Conservation (phyloP, 2,888 invertebrate genomes). For the Sarcophaga caerulescens region DNA sequence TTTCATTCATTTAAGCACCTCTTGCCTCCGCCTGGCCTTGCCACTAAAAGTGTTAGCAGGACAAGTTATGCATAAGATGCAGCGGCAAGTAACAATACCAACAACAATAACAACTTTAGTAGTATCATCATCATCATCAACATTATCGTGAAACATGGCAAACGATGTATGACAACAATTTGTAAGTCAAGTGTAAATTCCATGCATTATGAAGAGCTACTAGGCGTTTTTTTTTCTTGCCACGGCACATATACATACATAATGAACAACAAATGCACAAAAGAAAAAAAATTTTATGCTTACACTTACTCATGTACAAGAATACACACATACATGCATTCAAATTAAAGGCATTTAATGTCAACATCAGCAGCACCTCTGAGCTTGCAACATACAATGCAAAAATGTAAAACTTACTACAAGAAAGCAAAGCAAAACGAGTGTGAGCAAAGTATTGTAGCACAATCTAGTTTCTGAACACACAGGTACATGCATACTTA, state of each 20-base stretch:
- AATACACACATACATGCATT: conserved; percentile 18
- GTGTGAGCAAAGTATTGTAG: too few species aligned
- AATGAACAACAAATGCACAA: neutral
- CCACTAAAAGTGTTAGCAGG: too few species aligned
- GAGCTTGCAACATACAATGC: neutral
- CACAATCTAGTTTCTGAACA: neutral
- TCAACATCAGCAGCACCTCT: conserved; percentile 55
- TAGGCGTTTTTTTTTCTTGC: conserved; percentile 30
- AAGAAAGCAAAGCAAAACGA: too few species aligned
- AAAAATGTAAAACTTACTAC: neutral
- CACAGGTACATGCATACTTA: conserved; percentile 3
- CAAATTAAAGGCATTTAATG: conserved; percentile 57
- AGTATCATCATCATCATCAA: neutral
- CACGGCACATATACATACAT: neutral
- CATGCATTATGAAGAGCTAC: conserved; percentile 55
- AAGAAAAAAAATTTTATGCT: neutral
- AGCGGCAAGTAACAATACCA: too few species aligned
- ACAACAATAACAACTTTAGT: conserved; percentile 6
- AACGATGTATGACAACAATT: conserved; percentile 62
- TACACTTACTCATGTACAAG: neutral
- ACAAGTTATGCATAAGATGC: too few species aligned
- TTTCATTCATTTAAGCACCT: conserved; percentile 1
- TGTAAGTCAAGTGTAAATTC: conserved; percentile 67
- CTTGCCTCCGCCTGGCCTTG: neutral
- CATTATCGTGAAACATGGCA: conserved; percentile 13